phyloP scores from a whole-genome alignment of 2,888 invertebrate species.

The Trachelus troglodyta region DNA sequence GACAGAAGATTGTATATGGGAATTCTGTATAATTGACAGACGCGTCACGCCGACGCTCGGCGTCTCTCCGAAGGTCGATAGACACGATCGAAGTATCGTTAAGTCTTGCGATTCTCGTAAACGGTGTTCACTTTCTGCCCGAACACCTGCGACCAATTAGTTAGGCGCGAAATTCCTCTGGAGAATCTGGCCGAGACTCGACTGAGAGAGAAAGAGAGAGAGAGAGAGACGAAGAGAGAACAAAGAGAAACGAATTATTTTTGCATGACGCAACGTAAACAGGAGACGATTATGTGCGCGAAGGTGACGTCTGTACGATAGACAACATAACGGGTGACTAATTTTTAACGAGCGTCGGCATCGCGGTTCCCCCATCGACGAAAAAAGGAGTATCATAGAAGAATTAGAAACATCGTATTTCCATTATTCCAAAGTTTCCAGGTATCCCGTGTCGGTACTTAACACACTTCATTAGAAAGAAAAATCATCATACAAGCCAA shows the following conservation, averaged over 20 bases:
- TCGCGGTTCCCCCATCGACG: not conserved
- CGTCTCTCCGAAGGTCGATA: not conserved
- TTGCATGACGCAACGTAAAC: constrained; percentile 49
- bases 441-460: not conserved
- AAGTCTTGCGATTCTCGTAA: not conserved
- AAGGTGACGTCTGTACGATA: not conserved
- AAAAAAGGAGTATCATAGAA: not conserved
- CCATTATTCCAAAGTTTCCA: not conserved
- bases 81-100: not conserved
- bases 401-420: not conserved
- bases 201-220: constrained; percentile 43
- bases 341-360: constrained; percentile 46
- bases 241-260: constrained; percentile 59
- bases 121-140: constrained; percentile 33
- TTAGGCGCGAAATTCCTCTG: constrained; percentile 1
- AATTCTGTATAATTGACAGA: not conserved
- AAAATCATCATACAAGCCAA: not conserved
- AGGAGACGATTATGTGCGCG: constrained; percentile 11
- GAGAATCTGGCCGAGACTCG: not conserved
- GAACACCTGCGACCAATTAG: constrained; percentile 42
- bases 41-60: not conserved
- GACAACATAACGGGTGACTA: not conserved
- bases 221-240: constrained; percentile 56
- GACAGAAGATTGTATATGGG: constrained; percentile 8
- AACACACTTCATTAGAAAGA: not conserved